These are phyloP conservation scores for Girardinus metallicus DNA, from an alignment of 2,797 vertebrate species.

Conservation along the genomic window DNA sequence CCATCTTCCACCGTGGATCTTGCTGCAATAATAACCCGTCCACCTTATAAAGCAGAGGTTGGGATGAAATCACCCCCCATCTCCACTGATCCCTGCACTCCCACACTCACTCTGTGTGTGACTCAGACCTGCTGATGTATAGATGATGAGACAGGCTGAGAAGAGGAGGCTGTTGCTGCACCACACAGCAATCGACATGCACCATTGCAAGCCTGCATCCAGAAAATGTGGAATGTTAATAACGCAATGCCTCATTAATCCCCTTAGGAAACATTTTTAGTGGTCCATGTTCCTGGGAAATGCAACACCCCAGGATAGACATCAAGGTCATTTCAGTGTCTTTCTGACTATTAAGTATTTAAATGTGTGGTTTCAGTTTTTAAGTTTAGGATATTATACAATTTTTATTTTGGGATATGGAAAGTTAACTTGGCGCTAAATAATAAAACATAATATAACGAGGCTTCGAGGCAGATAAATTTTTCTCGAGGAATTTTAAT, in stretches of 20 bases:
- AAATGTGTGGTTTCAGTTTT: neutral
- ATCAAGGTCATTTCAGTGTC: slow-evolving; percentile 28
- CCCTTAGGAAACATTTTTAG: slow-evolving; percentile 38
- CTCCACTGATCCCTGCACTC: slow-evolving; percentile 66
- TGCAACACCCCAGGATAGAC: slow-evolving; percentile 17
- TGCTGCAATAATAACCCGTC: slow-evolving; percentile 71
- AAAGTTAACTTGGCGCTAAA: neutral
- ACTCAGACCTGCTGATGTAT: slow-evolving; percentile 76
- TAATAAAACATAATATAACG: too few relatives aligned
- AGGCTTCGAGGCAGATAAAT: too few relatives aligned
- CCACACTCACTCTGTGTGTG: slow-evolving; percentile 62
- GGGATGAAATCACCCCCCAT: slow-evolving; percentile 54
- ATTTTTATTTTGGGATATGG: neutral
- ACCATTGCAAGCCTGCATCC: slow-evolving; percentile 43
- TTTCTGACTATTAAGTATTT: slow-evolving; percentile 9
- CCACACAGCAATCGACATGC: slow-evolving; percentile 52
- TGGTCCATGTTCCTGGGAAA: slow-evolving; percentile 36
- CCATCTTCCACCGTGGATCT: slow-evolving; percentile 50
- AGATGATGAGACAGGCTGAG: slow-evolving; percentile 65
- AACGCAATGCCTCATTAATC: slow-evolving; percentile 49
- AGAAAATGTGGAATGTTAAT: slow-evolving; percentile 59
- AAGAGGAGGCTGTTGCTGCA: slow-evolving; percentile 60
- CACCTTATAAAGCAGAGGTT: slow-evolving; percentile 62
- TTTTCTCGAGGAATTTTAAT: too few relatives aligned
- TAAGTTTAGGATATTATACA: neutral